phyloP scores from a whole-genome alignment of 2,888 invertebrate genomes.

The Coelogynopora nodosa region DNA sequence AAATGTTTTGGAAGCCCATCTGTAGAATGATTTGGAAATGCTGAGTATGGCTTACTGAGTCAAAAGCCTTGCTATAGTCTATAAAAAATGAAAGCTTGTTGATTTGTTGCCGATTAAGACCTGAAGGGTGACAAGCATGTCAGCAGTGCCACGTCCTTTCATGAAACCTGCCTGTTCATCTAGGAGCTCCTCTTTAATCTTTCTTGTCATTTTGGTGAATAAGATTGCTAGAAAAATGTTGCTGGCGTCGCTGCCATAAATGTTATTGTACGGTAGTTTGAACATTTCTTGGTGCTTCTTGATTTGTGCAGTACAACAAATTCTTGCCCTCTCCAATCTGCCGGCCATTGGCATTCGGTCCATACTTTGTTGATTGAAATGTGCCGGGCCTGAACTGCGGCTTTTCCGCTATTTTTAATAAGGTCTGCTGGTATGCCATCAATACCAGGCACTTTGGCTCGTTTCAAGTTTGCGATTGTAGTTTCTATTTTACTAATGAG shows the following conservation, averaged over 20 bases:
- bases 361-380: slow-evolving; percentile 10
- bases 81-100: background rate
- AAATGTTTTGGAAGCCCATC: background rate
- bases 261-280: slow-evolving; percentile 37
- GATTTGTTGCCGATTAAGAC: background rate
- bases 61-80: slow-evolving; percentile 14
- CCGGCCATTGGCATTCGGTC: background rate
- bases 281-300: slow-evolving; percentile 14
- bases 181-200: background rate
- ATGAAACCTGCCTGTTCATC: slow-evolving; percentile 10
- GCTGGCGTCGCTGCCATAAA: slow-evolving; percentile 36
- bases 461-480: background rate
- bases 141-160: background rate
- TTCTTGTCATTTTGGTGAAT: background rate
- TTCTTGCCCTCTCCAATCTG: slow-evolving; percentile 14
- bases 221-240: slow-evolving; percentile 28
- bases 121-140: background rate
- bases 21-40: background rate
- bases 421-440: background rate
- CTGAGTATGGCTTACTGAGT: slow-evolving; percentile 20
- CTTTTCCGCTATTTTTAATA: background rate
- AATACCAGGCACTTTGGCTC: background rate
- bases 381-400: background rate
- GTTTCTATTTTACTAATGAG: background rate
- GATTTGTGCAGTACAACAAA: slow-evolving; percentile 17